Base-by-base conservation (phyloP, 2,888 invertebrate species). In the Tholera decimalis region DNA sequence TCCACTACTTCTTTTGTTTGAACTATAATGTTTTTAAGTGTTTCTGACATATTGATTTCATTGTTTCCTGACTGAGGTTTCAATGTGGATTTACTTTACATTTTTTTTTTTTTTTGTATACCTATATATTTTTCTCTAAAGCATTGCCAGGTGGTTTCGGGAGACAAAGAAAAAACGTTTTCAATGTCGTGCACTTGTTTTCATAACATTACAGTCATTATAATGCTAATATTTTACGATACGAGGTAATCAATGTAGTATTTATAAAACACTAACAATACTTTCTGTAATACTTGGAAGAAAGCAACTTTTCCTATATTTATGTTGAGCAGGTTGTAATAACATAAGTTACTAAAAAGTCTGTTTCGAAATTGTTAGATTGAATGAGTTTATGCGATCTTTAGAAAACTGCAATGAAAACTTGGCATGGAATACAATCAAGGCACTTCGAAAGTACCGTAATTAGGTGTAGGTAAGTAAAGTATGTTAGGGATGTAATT, bases 1-100 rank as follows among this genome's bases (percentile, higher is more conserved):
- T 83, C 80, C 82, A 83, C 80, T 75, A 79, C 77, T 81, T 81
- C 73, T 73, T 77, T 83, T 75, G 73, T 77, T 65, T 53, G 24
- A 26, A 41, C 26, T 57, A 33, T 30, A 69, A 50, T 56, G 39
- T 44, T 53, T 69, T 56, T 43, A 26, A 44, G n/a, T 57, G 49
- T 20, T 18, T 39, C 51, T 49, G 43, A 65, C 41, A 30, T 18
- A 35, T 49, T 37, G 30, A 64, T 68, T 50, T 46, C 35, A 47
- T 8, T 47, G 41, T 49, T 65, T 22, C 6, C 18, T 22, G 46
- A 13, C 13, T 39, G n/a, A 22, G 15, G 13, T 24, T 37, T 18
- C 37, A 18, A 28, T 22, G 28, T 28, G 47, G n/a, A n/a, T n/a
- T n/a, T n/a, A n/a, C n/a, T n/a, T n/a, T n/a, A n/a, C n/a, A n/a